Evolutionary conservation across 2,888 invertebrate genomes (phyloP).

Genomic region (Globia sparganii): DNA sequence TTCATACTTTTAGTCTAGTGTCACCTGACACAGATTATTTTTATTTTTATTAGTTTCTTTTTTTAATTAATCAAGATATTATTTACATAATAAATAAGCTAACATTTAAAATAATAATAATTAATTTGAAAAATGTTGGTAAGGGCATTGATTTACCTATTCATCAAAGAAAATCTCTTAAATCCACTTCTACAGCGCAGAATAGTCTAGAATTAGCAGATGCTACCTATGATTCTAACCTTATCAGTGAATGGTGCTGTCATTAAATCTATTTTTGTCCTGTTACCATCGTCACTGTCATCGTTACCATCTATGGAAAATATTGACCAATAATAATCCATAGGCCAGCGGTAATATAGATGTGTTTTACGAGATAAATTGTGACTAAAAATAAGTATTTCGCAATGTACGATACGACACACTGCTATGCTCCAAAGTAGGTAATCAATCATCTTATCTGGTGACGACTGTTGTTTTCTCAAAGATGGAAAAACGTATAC

Average conservation of each 20-base stretch:
- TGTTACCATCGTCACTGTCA: too few species aligned
- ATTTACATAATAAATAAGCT: too few species aligned
- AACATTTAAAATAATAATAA: too few species aligned
- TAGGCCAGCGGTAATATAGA: background rate
- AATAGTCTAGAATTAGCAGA: background rate
- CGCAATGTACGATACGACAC: slow-evolving; percentile 19
- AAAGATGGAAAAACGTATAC: background rate
- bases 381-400: slow-evolving; percentile 30
- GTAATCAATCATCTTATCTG: slow-evolving; percentile 41
- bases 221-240: background rate
- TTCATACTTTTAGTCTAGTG: background rate
- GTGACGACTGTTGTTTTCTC: slow-evolving; percentile 20
- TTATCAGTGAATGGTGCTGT: background rate
- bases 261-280: too few species aligned
- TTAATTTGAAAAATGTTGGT: too few species aligned
- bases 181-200: background rate
- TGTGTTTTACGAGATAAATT: background rate
- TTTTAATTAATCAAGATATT: too few species aligned
- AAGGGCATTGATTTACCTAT: too few species aligned
- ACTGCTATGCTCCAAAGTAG: background rate
- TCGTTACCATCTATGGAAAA: background rate
- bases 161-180: too few species aligned
- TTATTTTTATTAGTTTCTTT: too few species aligned
- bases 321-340: background rate
- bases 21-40: background rate